Evolutionary conservation across 2,113 vertebrate genomes (phyloP).

Genomic region (Synchiropus splendidus): DNA sequence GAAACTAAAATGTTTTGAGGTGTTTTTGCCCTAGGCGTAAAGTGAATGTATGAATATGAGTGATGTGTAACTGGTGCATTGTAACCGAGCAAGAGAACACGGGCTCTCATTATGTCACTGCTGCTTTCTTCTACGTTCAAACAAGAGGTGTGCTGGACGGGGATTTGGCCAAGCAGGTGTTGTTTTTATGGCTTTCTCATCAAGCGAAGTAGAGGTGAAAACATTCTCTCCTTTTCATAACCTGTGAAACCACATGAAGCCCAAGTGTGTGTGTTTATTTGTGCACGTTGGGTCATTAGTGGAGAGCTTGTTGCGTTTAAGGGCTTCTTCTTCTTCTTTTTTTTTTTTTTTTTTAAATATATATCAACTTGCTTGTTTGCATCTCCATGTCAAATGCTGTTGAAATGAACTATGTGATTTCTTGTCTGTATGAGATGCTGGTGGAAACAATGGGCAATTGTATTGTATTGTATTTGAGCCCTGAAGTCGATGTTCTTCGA

Average conservation of each 20-base stretch:
- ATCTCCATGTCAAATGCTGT: too few relatives aligned
- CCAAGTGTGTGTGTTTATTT: constrained; percentile 6
- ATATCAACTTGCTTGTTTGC: too few relatives aligned
- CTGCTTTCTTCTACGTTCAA: constrained; percentile 9
- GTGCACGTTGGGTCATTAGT: constrained; percentile 36
- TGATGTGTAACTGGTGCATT: constrained; percentile 6
- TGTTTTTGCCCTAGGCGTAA: too few relatives aligned
- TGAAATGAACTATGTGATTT: too few relatives aligned
- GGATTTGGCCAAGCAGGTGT: constrained; percentile 48
- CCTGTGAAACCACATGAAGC: constrained; percentile 35
- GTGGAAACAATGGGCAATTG: too few relatives aligned
- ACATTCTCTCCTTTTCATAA: constrained; percentile 50
- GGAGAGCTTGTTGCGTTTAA: constrained; percentile 9
- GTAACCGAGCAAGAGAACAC: constrained; percentile 23
- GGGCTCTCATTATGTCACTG: constrained; percentile 25
- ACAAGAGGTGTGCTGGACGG: constrained; percentile 4
- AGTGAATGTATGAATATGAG: too few relatives aligned
- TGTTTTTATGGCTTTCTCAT: constrained; percentile 51
- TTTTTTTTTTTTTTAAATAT: too few relatives aligned
- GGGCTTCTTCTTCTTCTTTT: constrained; percentile 23
- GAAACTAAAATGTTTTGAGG: too few relatives aligned
- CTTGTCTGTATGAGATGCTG: too few relatives aligned
- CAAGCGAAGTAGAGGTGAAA: constrained; percentile 54
- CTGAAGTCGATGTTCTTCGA: too few relatives aligned
- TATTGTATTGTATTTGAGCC: too few relatives aligned